Conservation (phyloP, 2,888 invertebrate species). For the Leuctra nigra region DNA sequence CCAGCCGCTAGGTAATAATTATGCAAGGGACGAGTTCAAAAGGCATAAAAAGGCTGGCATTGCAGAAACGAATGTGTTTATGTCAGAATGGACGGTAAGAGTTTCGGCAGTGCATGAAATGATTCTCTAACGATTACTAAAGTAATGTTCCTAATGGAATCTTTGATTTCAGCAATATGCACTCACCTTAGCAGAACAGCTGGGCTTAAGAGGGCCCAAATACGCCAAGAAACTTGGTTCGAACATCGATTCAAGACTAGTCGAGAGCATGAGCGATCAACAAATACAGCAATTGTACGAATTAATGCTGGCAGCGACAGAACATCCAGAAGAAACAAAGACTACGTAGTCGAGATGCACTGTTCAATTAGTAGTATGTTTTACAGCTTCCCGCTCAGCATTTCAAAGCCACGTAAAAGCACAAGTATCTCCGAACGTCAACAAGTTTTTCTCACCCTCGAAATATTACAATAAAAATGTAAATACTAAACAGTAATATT, state of each 20-base stretch:
- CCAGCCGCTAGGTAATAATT: conserved; percentile 63
- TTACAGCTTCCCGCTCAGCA: too few relatives aligned
- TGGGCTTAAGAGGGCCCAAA: conserved; percentile 57
- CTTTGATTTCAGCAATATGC: conserved; percentile 77
- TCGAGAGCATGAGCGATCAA: conserved; percentile 70
- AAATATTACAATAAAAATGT: too few relatives aligned
- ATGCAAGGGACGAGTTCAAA: conserved; percentile 78
- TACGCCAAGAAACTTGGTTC: conserved; percentile 55
- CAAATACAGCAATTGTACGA: conserved; percentile 82
- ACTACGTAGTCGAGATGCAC: too few relatives aligned
- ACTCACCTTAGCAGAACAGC: conserved; percentile 62
- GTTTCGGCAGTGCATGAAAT: too few relatives aligned
- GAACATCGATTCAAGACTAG: conserved; percentile 50
- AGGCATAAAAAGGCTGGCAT: conserved; percentile 68
- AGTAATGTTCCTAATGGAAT: neutral
- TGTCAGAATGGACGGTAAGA: conserved; percentile 83
- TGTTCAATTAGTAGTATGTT: too few relatives aligned
- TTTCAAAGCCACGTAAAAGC: too few relatives aligned
- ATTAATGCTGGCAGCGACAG: conserved; percentile 56
- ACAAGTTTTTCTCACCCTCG: too few relatives aligned
- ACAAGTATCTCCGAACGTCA: too few relatives aligned
- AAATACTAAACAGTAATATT: too few relatives aligned
- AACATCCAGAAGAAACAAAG: neutral
- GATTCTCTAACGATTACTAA: neutral
- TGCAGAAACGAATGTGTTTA: conserved; percentile 65